phyloP scores from a whole-genome alignment of 2,888 invertebrate genomes.

The Kryphioiulus occultus region DNA sequence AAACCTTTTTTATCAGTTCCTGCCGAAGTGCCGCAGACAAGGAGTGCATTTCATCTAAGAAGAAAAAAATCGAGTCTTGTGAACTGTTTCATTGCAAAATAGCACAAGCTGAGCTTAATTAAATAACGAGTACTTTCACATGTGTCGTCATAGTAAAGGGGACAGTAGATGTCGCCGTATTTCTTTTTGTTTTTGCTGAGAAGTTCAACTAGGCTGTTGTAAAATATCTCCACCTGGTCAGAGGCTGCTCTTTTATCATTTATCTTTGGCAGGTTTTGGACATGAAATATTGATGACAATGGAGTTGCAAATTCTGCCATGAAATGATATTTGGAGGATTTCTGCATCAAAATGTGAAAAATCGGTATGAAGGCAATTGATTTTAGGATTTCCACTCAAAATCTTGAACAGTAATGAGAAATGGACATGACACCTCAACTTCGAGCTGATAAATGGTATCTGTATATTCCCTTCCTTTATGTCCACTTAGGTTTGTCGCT shows the following conservation, averaged over 20 bases:
- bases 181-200: not conserved
- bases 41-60: not conserved
- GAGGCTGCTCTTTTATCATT: not conserved
- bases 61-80: not conserved
- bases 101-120: not conserved
- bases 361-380: not conserved
- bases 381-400: not conserved
- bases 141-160: not conserved
- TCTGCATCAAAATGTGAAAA: not conserved
- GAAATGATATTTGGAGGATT: not conserved
- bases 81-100: not conserved
- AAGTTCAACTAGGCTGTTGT: not conserved
- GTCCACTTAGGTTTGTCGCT: not conserved
- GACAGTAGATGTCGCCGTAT: not conserved
- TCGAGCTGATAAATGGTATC: not conserved
- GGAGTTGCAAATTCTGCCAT: not conserved
- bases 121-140: not conserved
- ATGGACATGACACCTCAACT: not conserved
- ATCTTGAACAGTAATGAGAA: not conserved
- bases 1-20: not conserved
- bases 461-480: not conserved
- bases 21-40: not conserved
- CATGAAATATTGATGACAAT: not conserved
- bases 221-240: not conserved
- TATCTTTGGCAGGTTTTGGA: not conserved